These are phyloP conservation scores for Xanthostigma xanthostigma DNA, from an alignment of 2,888 invertebrate genomes.

Conservation along the genomic window DNA sequence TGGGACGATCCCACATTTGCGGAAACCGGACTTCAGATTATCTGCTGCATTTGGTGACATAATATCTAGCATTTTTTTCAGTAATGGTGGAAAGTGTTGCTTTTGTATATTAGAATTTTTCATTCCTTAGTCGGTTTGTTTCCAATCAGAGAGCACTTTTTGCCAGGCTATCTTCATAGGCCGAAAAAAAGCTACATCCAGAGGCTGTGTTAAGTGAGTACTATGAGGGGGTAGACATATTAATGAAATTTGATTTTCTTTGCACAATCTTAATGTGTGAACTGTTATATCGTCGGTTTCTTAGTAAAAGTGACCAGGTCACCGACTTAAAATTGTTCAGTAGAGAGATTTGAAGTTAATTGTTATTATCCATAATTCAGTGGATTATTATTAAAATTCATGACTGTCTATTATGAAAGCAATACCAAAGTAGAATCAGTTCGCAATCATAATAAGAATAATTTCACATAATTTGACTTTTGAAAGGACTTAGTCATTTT, in stretches of 20 bases:
- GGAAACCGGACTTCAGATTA: constrained; percentile 10
- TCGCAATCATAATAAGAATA: too few relatives aligned
- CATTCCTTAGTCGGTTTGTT: constrained; percentile 10
- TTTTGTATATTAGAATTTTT: constrained; percentile 10
- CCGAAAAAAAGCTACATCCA: constrained; percentile 18
- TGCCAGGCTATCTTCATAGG: constrained; percentile 18
- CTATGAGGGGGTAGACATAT: constrained; percentile 20
- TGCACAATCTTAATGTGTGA: constrained; percentile 16
- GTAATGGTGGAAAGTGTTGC: constrained; percentile 10
- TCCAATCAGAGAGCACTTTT: constrained; percentile 12
- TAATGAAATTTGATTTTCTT: constrained; percentile 19
- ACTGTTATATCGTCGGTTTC: constrained; percentile 12
- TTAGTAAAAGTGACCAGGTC: too few relatives aligned
- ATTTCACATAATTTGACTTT: too few relatives aligned
- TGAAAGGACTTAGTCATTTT: too few relatives aligned
- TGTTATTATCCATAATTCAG: too few relatives aligned
- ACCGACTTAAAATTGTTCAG: too few relatives aligned
- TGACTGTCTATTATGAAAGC: too few relatives aligned
- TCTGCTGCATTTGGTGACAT: constrained; percentile 5
- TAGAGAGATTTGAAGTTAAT: too few relatives aligned
- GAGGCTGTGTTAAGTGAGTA: constrained; percentile 18
- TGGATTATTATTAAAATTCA: too few relatives aligned
- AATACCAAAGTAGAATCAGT: too few relatives aligned
- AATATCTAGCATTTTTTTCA: constrained; percentile 7
- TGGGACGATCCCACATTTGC: constrained; percentile 8